Base-by-base conservation (phyloP, 2,797 vertebrate genomes). In the Sylvilagus floridanus region DNA sequence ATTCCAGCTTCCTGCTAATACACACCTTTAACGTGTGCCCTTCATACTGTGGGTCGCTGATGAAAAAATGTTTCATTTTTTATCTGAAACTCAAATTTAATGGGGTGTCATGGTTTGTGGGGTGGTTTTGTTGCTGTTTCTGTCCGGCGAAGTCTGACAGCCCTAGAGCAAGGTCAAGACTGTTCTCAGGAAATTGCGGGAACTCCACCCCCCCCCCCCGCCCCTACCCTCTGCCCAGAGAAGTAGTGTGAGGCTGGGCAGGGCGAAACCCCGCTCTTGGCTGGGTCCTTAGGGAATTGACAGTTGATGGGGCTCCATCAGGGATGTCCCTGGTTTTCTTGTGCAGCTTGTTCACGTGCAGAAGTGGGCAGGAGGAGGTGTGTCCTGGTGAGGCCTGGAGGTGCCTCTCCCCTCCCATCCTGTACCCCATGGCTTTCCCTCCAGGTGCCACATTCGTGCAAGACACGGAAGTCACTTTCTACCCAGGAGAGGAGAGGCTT, bases 371-470 rank as follows among this genome's bases (percentile, higher is more conserved):
- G 47, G 26, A 54, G 52, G 68, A 24, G 2, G 1, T 3, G 7
- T 2, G 2, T 22, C 1, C 14, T 17, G 26, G 13, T 57, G 10
- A 17, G 47, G 35, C 24, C 47, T 79, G 54, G 19, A 21, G 17
- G 16, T 16, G 13, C 3, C 35, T 78, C 35, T 83, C 65, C 76
- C 77, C 14, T 75, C 14, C 24, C 54, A 57, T 57, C 28, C 32
- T 71, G 35, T 78, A 26, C 60, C 78, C 17, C 60, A 14, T 83
- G 84, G 47, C 60, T 68, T n/a, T 65, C 22, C 9, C 9, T 69
- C 30, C 52, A 97, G 99, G 99, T 1, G 99, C 99, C 1, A 98
- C 99, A 90, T 99, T 99, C 98, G 98, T 96, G 5, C 99, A 99
- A 72, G 98, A 72, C 4, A 98, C 99, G 16, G 99, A 99, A 92